Evolutionary conservation across 2,888 invertebrate species (phyloP), one percentile per base, ranked within the genome.

Genomic region (Hydriomena furcata): DNA sequence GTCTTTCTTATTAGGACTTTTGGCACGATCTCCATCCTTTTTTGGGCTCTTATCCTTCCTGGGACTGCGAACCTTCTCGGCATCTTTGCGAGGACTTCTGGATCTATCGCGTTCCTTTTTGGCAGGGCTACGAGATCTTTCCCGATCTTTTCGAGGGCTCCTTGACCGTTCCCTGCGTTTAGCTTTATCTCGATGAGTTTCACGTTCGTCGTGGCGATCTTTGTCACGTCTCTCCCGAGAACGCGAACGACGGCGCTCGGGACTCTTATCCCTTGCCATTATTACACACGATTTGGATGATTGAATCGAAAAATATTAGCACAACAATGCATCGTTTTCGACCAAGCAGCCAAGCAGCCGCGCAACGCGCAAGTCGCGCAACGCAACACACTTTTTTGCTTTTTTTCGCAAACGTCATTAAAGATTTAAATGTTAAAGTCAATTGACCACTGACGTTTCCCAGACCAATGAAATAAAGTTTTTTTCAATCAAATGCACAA

Each of bases 191-290:
- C 86, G 75, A 55, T 85, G 73, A 5, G 73, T 55, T n/a, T 90
- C 89, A 4, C 88, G 81, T 1, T 90, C 88, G 32, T 89, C 88
- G 54, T 82, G 66, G 7, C 88, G 84, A 5, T 90, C 89, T 55
- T 82, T 73, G 1, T 90, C 88, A n/a, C 84, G 81, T 50, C 81
- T 76, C 42, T 89, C 89, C 46, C 84, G 73, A 7, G 88, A 87
- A 5, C 87, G 81, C n/a, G 89, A 88, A 32, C 89, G 76, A 11
- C 85, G 77, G 21, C 86, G 76, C 38, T 90, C 90, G 7, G 82
- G 79, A 64, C 81, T 86, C 55, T 86, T 79, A 43, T 89, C 89
- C 36, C 89, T 66, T 24, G 66, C 85, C 90, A 89, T 89, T 7
- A 20, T 20, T n/a, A n/a, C 30, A 24, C 11, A 24, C 12, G 21